Conservation (phyloP, 2,797 vertebrate genomes). For the Buphagus erythrorhynchus region DNA sequence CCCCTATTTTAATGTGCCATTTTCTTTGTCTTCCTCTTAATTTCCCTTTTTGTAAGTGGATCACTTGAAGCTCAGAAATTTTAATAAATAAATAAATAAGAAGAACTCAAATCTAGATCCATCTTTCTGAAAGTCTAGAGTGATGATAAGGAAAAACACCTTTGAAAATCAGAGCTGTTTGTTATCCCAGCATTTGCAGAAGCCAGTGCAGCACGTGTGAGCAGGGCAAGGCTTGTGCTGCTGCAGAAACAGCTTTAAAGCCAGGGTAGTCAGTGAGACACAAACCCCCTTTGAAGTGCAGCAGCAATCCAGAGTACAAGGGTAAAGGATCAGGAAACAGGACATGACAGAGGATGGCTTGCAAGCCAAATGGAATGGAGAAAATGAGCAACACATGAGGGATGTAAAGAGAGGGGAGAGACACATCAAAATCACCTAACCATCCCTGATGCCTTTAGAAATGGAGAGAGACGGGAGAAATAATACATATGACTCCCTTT, state of each 20-base stretch:
- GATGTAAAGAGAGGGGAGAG: conserved; percentile 35
- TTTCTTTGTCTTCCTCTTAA: background rate
- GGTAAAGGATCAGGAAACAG: conserved; percentile 31
- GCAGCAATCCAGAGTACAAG: background rate
- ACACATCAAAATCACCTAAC: conserved; percentile 34
- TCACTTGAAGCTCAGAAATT: background rate
- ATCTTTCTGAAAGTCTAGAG: background rate
- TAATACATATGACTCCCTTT: conserved; percentile 29
- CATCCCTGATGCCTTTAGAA: conserved; percentile 53
- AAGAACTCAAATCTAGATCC: background rate
- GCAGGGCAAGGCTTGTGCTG: background rate
- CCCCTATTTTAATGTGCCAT: background rate
- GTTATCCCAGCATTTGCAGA: background rate
- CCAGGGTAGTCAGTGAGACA: background rate
- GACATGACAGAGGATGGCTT: conserved; percentile 28
- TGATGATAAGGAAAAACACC: background rate
- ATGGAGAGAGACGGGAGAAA: conserved; percentile 26
- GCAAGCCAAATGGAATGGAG: conserved; percentile 55
- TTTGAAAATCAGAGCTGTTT: background rate
- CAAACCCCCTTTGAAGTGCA: conserved; percentile 25
- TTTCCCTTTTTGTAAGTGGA: background rate
- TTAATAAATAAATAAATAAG: background rate
- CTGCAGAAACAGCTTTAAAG: background rate
- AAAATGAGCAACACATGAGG: conserved; percentile 56
- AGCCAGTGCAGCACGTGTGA: background rate